Conservation (phyloP, 2,113 vertebrate species). For the Haemorhous mexicanus region DNA sequence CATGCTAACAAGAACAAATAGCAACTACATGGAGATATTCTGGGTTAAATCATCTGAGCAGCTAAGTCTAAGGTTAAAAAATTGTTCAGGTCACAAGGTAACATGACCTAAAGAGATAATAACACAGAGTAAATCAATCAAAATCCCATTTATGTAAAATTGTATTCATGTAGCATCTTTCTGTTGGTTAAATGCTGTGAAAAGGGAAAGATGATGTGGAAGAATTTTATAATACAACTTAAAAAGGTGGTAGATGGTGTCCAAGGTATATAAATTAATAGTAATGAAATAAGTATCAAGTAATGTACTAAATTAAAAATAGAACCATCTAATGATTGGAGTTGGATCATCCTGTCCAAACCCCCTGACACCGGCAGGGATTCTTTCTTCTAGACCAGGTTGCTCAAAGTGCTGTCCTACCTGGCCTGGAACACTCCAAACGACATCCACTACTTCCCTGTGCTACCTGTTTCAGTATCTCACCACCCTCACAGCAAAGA, state of each 20-base stretch:
- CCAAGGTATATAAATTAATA: neutral
- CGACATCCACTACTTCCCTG: neutral
- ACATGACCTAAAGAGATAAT: neutral
- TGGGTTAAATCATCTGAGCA: neutral
- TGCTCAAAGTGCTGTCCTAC: neutral
- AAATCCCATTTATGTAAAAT: neutral
- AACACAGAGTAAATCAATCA: neutral
- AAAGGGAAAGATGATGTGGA: neutral
- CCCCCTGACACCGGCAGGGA: accelerated
- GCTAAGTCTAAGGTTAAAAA: neutral
- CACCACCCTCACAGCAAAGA: neutral
- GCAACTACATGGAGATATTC: neutral
- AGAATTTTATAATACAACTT: neutral
- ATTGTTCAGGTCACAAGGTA: neutral
- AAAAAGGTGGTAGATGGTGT: neutral
- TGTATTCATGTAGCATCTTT: neutral
- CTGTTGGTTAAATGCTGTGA: neutral
- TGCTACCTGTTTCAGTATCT: neutral
- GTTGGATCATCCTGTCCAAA: neutral
- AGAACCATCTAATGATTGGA: neutral
- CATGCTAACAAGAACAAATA: neutral
- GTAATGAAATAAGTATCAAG: neutral
- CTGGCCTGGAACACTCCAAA: neutral
- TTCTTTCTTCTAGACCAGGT: neutral
- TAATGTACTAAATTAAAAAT: neutral